Evolutionary conservation across 2,113 vertebrate genomes (phyloP).

Genomic region (Lathamus discolor): DNA sequence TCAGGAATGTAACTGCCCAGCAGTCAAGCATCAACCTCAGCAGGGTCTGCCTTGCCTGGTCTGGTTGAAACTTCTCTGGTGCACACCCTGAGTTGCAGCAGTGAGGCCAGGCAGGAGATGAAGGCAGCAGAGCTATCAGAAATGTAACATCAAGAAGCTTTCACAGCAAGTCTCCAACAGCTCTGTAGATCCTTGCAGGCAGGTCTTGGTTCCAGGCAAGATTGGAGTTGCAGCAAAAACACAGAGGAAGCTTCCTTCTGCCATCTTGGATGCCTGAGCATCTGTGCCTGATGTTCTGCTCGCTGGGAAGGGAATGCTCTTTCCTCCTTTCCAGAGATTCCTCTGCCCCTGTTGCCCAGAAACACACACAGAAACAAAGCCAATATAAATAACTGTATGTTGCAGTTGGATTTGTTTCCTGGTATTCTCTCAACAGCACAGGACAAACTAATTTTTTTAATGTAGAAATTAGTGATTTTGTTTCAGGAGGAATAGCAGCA

Average conservation of each 20-base stretch:
- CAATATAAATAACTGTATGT: accelerated
- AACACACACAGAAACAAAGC: background rate
- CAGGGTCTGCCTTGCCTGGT: background rate
- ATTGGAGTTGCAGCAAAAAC: background rate
- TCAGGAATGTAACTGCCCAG: background rate
- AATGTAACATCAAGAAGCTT: background rate
- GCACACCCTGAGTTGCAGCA: background rate
- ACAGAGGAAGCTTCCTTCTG: background rate
- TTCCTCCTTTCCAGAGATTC: background rate
- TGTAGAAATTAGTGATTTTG: background rate
- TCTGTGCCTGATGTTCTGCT: background rate
- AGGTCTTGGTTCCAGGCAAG: background rate
- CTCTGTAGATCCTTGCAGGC: background rate
- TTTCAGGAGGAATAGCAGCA: background rate
- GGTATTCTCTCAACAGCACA: background rate
- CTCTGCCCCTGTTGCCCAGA: background rate
- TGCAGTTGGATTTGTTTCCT: background rate
- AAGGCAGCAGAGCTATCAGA: background rate
- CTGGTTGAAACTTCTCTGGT: background rate
- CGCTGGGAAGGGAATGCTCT: background rate
- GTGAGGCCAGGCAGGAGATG: background rate
- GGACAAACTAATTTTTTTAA: background rate
- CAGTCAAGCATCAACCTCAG: background rate
- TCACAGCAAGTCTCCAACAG: background rate
- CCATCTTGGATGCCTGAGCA: background rate